Percentiles rank a stretch among this genome's conserved stretches.
These are phyloP conservation scores for Pterocles orientalis DNA, from an alignment of 2,113 vertebrate genomes.

Conservation along the genomic window DNA sequence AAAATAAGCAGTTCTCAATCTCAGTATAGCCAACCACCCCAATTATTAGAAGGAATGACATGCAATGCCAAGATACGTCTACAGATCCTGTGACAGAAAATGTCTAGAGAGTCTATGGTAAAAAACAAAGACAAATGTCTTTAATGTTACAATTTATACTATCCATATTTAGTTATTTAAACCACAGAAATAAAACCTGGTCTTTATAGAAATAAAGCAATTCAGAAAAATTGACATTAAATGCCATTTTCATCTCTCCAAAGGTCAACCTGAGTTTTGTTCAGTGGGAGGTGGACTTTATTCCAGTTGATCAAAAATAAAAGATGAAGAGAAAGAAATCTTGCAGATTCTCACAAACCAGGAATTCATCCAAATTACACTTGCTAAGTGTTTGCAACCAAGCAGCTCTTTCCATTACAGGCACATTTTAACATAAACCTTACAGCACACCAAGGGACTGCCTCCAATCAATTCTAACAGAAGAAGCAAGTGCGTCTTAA, in stretches of 20 bases:
- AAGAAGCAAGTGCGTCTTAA: not conserved
- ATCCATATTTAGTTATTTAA: not conserved
- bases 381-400: not conserved
- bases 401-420: not conserved
- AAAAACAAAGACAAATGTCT: not conserved
- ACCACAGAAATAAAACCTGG: not conserved
- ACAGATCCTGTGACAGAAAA: not conserved
- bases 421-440: not conserved
- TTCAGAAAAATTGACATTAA: not conserved
- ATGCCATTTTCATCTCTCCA: not conserved
- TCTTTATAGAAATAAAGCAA: not conserved
- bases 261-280: not conserved
- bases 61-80: not conserved
- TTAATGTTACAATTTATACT: not conserved
- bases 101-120: not conserved
- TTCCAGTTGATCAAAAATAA: not conserved
- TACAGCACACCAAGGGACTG: not conserved
- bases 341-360: not conserved
- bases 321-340: not conserved
- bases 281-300: not conserved
- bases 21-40: not conserved
- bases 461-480: not conserved
- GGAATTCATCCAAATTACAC: not conserved
- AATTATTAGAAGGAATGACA: not conserved
- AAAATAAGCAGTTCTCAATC: not conserved